Base-by-base conservation (phyloP, 2,888 invertebrate species). In the Athrips mouffetella region DNA sequence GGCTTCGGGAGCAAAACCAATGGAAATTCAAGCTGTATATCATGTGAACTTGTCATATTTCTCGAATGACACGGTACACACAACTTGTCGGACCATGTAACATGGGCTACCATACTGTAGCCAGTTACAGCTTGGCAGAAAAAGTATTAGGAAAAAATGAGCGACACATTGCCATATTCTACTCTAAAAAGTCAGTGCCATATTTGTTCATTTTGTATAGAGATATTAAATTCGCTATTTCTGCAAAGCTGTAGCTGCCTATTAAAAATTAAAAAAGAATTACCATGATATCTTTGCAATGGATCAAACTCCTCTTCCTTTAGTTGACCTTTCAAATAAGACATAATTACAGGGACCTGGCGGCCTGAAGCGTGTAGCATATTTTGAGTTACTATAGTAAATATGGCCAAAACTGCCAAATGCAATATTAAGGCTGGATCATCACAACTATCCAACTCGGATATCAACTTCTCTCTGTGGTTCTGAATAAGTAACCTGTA, bases 341-440 rank as follows among this genome's bases (percentile, higher is more conserved):
- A 71, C 39, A 98, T 89, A 58, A 98, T 91, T 13, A 92, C 89
- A 0, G 96, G 93, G 8, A 99, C 96, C 83, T 97, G 97, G 73
- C 96, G 93, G 0, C 99, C 99, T 20, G 98, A 98, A 10, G 97
- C 97, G 78, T 98, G 96, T 20, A 98, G 71, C 89, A 97, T 94
- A 60, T 90, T 92, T 62, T 96, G 94, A 1, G 95, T 95, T 2
- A 92, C 89, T 7, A 92, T 91, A 45, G 95, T 95, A 70, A 96
- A 97, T 48, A 98, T 90, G 33, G 96, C 90, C 52, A 96, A 85
- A 0, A 91, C 91, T 0, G 93, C 91, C 47, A 97, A 83, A 76
- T 97, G 96, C 37, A 98, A 81, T 45, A 92, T 90, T 27, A 96
- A 75, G 0, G 96, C 95, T 10, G 95, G 92, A 65, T 97, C 96